A percentile compares a stretch with the other conserved stretches of the same genome.
Conservation (phyloP, 2,797 vertebrate species). For the Tolypeutes matacus region DNA sequence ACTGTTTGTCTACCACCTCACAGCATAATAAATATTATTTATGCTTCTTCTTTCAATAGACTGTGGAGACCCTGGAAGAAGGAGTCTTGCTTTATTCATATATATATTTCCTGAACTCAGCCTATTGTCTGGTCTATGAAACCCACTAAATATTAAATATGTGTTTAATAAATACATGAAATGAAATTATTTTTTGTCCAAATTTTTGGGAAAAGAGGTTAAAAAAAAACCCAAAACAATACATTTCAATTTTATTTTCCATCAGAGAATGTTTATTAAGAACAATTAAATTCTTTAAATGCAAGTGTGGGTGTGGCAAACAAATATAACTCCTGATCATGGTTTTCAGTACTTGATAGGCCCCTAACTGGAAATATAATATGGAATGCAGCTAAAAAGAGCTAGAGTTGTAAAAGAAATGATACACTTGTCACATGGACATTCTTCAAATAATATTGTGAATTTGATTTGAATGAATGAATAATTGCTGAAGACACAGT, state of each 20-base stretch:
- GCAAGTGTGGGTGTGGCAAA: background rate
- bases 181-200: background rate
- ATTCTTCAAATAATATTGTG: background rate
- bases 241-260: background rate
- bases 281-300: background rate
- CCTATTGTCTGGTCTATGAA: background rate
- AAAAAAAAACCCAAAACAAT: background rate
- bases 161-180: background rate
- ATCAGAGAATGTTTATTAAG: background rate
- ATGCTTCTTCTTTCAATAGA: background rate
- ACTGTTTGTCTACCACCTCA: background rate
- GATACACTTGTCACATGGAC: background rate
- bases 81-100: background rate
- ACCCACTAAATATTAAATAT: background rate
- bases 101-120: background rate
- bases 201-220: background rate
- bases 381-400: background rate
- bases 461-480: slow-evolving; percentile 9
- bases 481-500: background rate
- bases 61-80: background rate
- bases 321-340: background rate
- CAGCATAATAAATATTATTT: background rate
- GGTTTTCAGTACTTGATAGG: background rate
- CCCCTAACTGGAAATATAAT: background rate
- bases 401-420: background rate